phyloP scores from a whole-genome alignment of 2,888 invertebrate genomes.

The Chironomus riparius region DNA sequence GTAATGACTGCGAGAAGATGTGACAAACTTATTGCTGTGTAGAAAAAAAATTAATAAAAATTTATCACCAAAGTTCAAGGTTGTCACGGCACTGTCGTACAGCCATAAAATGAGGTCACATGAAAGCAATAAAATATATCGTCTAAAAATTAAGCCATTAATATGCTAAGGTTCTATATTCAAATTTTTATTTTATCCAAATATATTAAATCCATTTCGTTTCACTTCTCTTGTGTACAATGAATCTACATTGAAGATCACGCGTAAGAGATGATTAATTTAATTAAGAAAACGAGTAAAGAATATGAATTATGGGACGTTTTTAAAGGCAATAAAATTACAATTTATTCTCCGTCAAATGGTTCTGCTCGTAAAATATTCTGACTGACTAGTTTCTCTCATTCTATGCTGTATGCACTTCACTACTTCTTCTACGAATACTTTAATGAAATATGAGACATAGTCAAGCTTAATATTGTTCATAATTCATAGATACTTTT shows the following conservation, averaged over 20 bases:
- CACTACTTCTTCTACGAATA: too few relatives aligned
- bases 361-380: not conserved
- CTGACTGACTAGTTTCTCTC: too few relatives aligned
- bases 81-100: not conserved
- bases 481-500: too few relatives aligned
- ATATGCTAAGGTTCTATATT: too few relatives aligned
- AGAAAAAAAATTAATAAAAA: not conserved
- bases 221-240: not conserved
- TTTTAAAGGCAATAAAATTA: constrained; percentile 13
- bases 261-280: not conserved
- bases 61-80: not conserved
- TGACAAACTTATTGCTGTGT: not conserved
- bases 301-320: not conserved
- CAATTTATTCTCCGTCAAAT: constrained; percentile 17
- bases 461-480: too few relatives aligned
- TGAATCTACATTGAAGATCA: not conserved
- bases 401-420: too few relatives aligned
- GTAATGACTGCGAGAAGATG: not conserved
- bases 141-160: not conserved
- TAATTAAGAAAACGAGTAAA: not conserved
- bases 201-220: not conserved
- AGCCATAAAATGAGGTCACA: not conserved
- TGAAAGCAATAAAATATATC: not conserved
- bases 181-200: not conserved
- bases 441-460: too few relatives aligned